phyloP scores from a whole-genome alignment of 64 coral and sea anemone species.

The Montipora capricornis region DNA sequence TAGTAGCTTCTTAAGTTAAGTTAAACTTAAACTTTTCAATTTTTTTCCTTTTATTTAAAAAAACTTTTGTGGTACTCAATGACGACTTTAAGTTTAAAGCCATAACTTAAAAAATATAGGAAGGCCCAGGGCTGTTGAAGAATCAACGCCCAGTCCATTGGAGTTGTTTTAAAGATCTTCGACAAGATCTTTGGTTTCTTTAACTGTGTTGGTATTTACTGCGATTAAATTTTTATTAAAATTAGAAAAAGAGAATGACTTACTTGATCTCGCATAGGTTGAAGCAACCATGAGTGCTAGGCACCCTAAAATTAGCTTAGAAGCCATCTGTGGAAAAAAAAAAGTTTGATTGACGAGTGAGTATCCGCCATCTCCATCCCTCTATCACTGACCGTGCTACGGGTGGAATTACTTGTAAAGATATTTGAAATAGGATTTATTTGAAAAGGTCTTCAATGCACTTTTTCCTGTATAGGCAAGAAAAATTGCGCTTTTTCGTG shows the following conservation, averaged over 20 bases:
- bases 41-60: no score
- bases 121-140: no score
- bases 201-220: neutral
- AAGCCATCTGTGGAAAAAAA: slow-evolving; percentile 82
- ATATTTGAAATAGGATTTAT: neutral
- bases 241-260: slow-evolving; percentile 39
- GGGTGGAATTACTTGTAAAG: neutral
- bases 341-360: neutral
- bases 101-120: no score
- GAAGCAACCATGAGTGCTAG: slow-evolving; percentile 87
- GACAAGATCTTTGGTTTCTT: neutral
- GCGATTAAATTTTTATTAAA: neutral
- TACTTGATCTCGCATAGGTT: slow-evolving; percentile 92
- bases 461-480: neutral
- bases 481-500: neutral
- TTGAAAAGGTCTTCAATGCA: neutral
- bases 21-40: neutral
- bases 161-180: neutral
- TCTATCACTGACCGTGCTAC: neutral
- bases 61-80: neutral
- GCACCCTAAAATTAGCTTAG: slow-evolving; percentile 89
- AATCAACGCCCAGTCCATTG: no score
- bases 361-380: neutral
- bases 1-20: neutral
- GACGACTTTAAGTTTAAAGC: neutral